Base-by-base conservation (phyloP, 1,140 invertebrate genomes). In the Notospermus geniculatus region DNA sequence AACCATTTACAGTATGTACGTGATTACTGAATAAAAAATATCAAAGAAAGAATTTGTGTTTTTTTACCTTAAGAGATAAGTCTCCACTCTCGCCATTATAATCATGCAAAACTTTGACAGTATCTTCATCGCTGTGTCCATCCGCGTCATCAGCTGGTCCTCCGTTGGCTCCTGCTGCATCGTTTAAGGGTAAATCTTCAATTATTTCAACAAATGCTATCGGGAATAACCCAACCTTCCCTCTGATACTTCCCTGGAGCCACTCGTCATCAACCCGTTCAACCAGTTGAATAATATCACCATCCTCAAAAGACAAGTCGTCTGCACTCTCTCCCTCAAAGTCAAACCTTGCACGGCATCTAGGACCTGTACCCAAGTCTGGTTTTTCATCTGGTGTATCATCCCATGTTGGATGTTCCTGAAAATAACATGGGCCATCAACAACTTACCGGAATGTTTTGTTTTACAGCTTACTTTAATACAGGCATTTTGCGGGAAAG, bases 221-320 rank as follows among this genome's bases (percentile, higher is more conserved):
- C 60, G 91, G 92, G 80, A 93, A 93, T 73, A 92, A 88, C 45
- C 91, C 92, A 72, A 80, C 85, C 57, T 81, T 80, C 25, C 86
- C 86, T 53, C 85, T 81, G 54, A 83, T 86, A 72, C 89, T 86
- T 30, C 91, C 92, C 70, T 86, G 90, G 17, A 91, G 84, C 92
- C 92, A 94, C 66, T 92, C 88, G 19, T 88, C 84, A 66, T 88
- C 89, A 63, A 92, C 83, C 80, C 86, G 86, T 57, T 87, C 86
- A 50, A 88, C 76, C 46, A 93, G 85, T 61, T 83, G 86, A 46
- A 94, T 87, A 60, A 83, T 83, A 68, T 90, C 88, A 23, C 89
- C 89, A 70, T 85, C 84, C 83, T 85, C 70, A 56, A 85, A 84
- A 60, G 22, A 52, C 45, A 75, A 60, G 62, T 89, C 88, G 23